A percentile compares a stretch with the other conserved stretches of the same genome.
phyloP scores from a whole-genome alignment of 1,140 invertebrate species.

The Aphelenchoides avenae region DNA sequence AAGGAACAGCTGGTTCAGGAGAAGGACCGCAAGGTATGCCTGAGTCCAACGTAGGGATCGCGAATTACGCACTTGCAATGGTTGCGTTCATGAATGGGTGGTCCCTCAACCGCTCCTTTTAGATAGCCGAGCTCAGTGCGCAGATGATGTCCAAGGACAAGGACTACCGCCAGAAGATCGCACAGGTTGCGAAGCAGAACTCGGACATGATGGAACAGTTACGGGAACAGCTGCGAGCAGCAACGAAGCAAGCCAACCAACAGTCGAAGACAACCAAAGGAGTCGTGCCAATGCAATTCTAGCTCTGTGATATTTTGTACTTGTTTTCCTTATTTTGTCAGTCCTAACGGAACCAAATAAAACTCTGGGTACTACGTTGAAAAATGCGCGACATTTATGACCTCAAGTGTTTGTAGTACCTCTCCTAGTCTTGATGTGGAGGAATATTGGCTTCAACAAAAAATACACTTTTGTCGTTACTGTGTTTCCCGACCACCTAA shows the following conservation, averaged over 20 bases:
- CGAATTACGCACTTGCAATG: slow-evolving; percentile 15
- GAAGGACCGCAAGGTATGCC: slow-evolving; percentile 30
- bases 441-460: too few relatives aligned
- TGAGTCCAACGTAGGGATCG: slow-evolving; percentile 2
- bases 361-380: too few relatives aligned
- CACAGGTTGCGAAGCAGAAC: slow-evolving; percentile 29
- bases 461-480: too few relatives aligned
- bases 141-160: slow-evolving; percentile 29
- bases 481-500: too few relatives aligned
- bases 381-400: too few relatives aligned
- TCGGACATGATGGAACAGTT: slow-evolving; percentile 10
- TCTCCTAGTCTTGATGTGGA: too few relatives aligned
- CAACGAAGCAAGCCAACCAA: slow-evolving; percentile 32
- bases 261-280: too few relatives aligned
- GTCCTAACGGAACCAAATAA: too few relatives aligned
- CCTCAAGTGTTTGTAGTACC: too few relatives aligned
- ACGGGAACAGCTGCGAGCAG: slow-evolving; percentile 22
- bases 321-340: too few relatives aligned
- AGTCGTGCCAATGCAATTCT: too few relatives aligned
- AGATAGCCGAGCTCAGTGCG: slow-evolving; percentile 38
- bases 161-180: slow-evolving; percentile 22
- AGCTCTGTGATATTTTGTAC: too few relatives aligned
- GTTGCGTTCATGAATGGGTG: slow-evolving; percentile 10
- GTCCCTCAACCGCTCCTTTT: slow-evolving; percentile 15
- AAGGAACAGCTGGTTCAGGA: slow-evolving; percentile 25